These are phyloP conservation scores for Sarcophaga peregrina DNA, from an alignment of 1,140 invertebrate genomes.

Conservation along the genomic window DNA sequence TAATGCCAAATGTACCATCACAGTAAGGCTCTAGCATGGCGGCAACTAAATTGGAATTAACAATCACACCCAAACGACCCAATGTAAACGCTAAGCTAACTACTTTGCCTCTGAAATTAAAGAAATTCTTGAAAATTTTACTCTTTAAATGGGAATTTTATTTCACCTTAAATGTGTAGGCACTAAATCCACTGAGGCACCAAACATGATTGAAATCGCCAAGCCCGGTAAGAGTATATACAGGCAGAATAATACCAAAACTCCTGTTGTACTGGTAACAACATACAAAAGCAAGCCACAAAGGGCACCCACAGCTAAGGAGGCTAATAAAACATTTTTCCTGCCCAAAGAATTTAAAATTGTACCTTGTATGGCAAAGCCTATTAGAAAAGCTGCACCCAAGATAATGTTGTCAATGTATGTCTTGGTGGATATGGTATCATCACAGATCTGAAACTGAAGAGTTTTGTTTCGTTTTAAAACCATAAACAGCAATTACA, in stretches of 20 bases:
- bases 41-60: conserved; percentile 70
- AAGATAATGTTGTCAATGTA: conserved; percentile 65
- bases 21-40: conserved; percentile 69
- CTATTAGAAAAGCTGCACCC: conserved; percentile 59
- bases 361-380: conserved; percentile 59
- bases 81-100: conserved; percentile 71
- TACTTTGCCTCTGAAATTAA: conserved; percentile 69
- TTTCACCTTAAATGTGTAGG: conserved; percentile 66
- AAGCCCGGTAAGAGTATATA: conserved; percentile 65
- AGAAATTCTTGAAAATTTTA: background rate
- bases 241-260: conserved; percentile 63
- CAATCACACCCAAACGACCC: conserved; percentile 71
- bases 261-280: conserved; percentile 53
- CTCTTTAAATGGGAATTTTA: background rate
- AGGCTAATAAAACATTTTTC: conserved; percentile 57
- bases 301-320: conserved; percentile 49
- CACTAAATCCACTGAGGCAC: conserved; percentile 67
- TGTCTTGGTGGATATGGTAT: conserved; percentile 59
- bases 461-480: too few relatives aligned
- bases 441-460: conserved; percentile 57
- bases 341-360: conserved; percentile 62
- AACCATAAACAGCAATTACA: background rate
- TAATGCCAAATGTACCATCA: conserved; percentile 66
- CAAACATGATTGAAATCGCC: conserved; percentile 66
- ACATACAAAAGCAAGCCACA: conserved; percentile 60